Base-by-base conservation (phyloP, 1,140 invertebrate species). In the Pomacea maculata region DNA sequence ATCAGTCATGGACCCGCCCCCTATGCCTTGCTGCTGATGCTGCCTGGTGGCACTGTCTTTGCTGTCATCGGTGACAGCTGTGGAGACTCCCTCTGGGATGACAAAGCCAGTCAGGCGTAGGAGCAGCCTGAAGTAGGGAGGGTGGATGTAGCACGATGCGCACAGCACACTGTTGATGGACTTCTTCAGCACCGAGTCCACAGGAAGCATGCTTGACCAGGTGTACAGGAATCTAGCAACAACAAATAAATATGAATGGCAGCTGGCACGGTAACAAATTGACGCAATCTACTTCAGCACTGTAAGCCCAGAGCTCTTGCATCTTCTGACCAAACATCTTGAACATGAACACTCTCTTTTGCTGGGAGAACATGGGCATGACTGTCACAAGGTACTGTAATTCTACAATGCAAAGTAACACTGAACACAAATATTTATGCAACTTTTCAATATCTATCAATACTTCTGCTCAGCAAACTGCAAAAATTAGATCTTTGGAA, bases 101-200 rank as follows among this genome's bases (percentile, higher is more conserved):
- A 93, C 80, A 52, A 96, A 94, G 78, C 94, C 94, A 88, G 97
- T 94, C 87, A 94, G 94, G 86, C 95, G 93, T 34, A 97, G 89
- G 14, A 97, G 89, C 81, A 94, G 92, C 45, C 93, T 94, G 84
- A 96, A 97, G 34, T 96, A 91, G 71, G 94, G 94, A 0, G 96
- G 95, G 82, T 94, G 93, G 55, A 96, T 95, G 88, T 95, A 95
- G 88, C 96, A 97, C 83, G 97, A 93, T 1, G 96, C 95, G 87
- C 96, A 97, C 19, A 98, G 90, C 10, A 96, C 93, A 85, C 94
- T 93, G 88, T 96, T 95, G 2, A 97, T 92, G 2, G 96, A 93
- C 87, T 94, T 94, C 91, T 97, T 97, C 67, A 97, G 90, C 2
- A 95, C 81, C 14, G 88, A 89, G 67, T 94, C 93, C 15, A 93